Evolutionary conservation across 2,888 invertebrate species (phyloP), one percentile per base, ranked within the genome.

Genomic region (Halictus ligatus): DNA sequence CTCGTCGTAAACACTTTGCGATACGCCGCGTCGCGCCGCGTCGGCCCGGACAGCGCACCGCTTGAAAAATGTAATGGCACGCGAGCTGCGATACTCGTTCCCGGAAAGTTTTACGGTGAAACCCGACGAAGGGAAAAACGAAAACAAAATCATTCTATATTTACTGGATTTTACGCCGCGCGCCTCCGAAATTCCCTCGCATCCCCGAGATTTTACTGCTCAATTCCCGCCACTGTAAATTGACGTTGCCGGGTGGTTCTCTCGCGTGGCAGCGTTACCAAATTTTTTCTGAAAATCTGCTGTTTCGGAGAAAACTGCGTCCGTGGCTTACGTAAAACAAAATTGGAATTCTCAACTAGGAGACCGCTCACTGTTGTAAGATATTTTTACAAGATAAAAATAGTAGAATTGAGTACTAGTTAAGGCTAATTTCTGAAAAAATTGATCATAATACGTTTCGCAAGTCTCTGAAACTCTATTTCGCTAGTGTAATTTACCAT

Each of bases 1-100:
- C 80, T 71, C 81, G 78, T 81, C 90, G 83, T 91, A 89, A 91
- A 90, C 83, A 81, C 75, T 89, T 72, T 64, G 73, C 80, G 76
- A 80, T 82, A 86, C n/a, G 64, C 72, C 29, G 46, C 29, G 29
- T 2, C 29, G 29, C 1, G 29, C 29, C 29, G 29, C 29, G 64
- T 69, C 29, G 46, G 46, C 25, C 15, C 29, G 76, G 40, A 40
- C 29, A 40, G 60, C 43, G 35, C 67, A 35, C 67, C 21, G 29
- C 67, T 25, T 67, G 67, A 35, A 67, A 67, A 67, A 67, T 67
- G 67, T 67, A 67, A 67, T 21, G 67, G 35, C 35, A 35, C 67
- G 40, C 71, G 35, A 35, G 67, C 58, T 12, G 18, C 35, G 40
- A n/a, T n/a, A 50, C 69, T 80, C 73, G 71, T 29, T n/a, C 69